Conservation (phyloP, 2,797 vertebrate species). For the Tenualosa thibaudeaui region DNA sequence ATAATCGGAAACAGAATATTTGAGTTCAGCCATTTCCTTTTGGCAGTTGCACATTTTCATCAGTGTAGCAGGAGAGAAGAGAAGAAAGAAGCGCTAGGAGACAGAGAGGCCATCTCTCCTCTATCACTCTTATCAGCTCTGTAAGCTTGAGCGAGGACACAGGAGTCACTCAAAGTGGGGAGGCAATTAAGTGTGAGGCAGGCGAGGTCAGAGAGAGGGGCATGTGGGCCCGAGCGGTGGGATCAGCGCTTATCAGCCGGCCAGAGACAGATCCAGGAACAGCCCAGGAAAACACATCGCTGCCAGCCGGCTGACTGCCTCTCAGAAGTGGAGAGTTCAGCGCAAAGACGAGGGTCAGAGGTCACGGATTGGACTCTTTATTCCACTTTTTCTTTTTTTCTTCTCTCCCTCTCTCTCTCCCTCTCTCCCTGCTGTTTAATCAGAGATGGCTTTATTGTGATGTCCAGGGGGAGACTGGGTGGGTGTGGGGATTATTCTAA, state of each 20-base stretch:
- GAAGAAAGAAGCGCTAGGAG: background rate
- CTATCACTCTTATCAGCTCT: constrained; percentile 32
- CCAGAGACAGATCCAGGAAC: constrained; percentile 40
- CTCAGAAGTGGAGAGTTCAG: constrained; percentile 51
- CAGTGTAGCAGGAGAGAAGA: constrained; percentile 27
- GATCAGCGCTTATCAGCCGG: constrained; percentile 64
- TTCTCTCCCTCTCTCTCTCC: background rate
- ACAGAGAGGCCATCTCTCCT: constrained; percentile 30
- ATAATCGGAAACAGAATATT: constrained; percentile 34
- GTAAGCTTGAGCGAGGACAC: constrained; percentile 62
- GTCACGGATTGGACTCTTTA: constrained; percentile 42
- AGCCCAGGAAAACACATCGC: background rate
- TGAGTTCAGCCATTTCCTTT: constrained; percentile 62
- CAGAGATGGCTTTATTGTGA: background rate
- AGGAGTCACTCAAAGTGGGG: constrained; percentile 60
- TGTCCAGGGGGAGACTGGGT: background rate
- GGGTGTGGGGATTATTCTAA: background rate
- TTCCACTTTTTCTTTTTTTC: background rate
- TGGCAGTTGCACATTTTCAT: constrained; percentile 52
- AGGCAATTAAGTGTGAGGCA: constrained; percentile 66
- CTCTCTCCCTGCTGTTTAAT: background rate
- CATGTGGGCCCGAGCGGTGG: constrained; percentile 39
- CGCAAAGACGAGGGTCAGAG: constrained; percentile 56
- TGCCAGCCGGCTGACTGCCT: constrained; percentile 66
- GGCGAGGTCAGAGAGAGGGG: constrained; percentile 61